Base-by-base conservation (phyloP, 2,113 vertebrate species). In the Hassar affinis region DNA sequence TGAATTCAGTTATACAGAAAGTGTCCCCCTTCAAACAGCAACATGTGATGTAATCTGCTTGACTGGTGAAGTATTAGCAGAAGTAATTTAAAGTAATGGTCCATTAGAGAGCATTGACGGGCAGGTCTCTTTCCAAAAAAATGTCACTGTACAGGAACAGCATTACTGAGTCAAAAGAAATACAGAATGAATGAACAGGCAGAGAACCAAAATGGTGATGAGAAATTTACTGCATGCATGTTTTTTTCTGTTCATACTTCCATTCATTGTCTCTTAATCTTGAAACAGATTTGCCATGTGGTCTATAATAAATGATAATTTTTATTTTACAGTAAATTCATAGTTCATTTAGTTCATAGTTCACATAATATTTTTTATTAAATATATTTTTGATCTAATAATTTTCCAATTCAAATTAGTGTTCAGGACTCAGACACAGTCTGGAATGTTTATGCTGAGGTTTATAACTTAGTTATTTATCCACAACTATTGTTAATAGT, bases 21-120 rank as follows among this genome's bases (percentile, higher is more conserved):
- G 42, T 64, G 66, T 86, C 86, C 75, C 59, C 30, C 80, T 79
- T 84, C 71, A 75, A 62, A 80, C 80, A 83, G 42, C 45, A 84
- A 79, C 83, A 85, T 64, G 72, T 51, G 75, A 84, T 74, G 81
- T 78, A 84, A 57, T 84, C 47, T 86, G 87, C 90, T 90, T 92
- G 87, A 91, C 90, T 91, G 90, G 89, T 91, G 89, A 91, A 90
- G 90, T 90, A 88, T 91, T 90, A 91, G 90, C 84, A 84, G 84
- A 71, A 90, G 89, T 92, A 85, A 93, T 93, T 92, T 91, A 90
- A 90, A 80, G 80, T 91, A 92, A 92, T 91, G 90, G 88, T 80
- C 89, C 87, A 91, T 92, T 90, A 90, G 84, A 68, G 83, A 68
- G 80, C 69, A 77, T 71, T 90, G 90, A 89, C 89, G 89, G 81